Base-by-base conservation (phyloP, 2,888 invertebrate species). In the Unio delphinus region DNA sequence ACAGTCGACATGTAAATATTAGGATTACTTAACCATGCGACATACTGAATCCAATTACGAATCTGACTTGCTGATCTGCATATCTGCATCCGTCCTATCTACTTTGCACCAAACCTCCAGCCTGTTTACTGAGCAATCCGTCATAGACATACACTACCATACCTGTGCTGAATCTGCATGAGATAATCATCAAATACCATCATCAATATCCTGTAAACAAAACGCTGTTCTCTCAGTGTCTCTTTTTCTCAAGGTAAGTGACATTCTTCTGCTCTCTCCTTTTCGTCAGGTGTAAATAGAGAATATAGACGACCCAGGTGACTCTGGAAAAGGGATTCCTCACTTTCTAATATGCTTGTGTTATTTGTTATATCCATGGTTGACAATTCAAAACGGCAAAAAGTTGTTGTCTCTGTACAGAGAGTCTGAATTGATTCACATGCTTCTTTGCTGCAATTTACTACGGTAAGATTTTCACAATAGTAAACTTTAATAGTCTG, bases 141-240 rank as follows among this genome's bases (percentile, higher is more conserved):
- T 18, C 34, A 56, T 17, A 61, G 64, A 59, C 68, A 70, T 45
- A 74, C 64, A 62, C 63, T 75, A 18, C 80, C 82, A 68, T 72
- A 80, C 81, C 81, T 83, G 56, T 83, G 82, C 64, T 74, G 78
- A 5, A 81, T 75, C 69, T 79, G 75, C 68, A 72, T 76, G 60
- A 80, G 55, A 15, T 73, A 74, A 74, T 11, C 69, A 65, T 23
- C 65, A 73, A 64, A 67, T 67, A 8, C 57, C 69, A n/a, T 72
- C 72, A 6, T 74, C 72, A 55, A 77, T 72, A 61, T 77, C 71
- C 4, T 74, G 71, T 17, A 58, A 17, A 0, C 4, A 6, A 20
- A 55, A 26, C 1, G 61, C 71, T 26, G 66, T 28, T 20, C 55
- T 62, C 45, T 65, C 67, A 8, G 60, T 59, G 4, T 68, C 28